These are phyloP conservation scores for Lamellibrachia luymesi DNA, from an alignment of 1,140 invertebrate genomes.

Conservation along the genomic window DNA sequence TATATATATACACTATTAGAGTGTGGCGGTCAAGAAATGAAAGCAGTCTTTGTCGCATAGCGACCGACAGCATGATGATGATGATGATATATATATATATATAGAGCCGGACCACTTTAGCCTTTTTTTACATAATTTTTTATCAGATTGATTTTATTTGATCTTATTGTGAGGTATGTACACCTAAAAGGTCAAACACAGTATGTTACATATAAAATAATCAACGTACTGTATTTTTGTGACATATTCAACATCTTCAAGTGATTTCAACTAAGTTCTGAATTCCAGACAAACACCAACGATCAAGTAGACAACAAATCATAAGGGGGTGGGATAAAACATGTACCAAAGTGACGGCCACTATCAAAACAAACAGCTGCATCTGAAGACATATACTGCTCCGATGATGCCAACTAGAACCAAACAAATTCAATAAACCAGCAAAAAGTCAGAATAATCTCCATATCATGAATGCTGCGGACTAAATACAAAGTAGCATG, in stretches of 20 bases:
- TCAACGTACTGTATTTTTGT: neutral
- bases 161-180: too few relatives aligned
- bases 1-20: too few relatives aligned
- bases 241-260: neutral
- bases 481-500: conserved; percentile 5
- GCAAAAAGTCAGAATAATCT: neutral
- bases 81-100: too few relatives aligned
- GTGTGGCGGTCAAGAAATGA: too few relatives aligned
- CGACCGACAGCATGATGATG: too few relatives aligned
- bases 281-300: neutral
- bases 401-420: neutral
- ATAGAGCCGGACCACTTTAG: too few relatives aligned
- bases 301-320: neutral
- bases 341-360: neutral
- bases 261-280: too few relatives aligned
- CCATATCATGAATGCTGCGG: neutral
- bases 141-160: too few relatives aligned
- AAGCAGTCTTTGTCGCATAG: too few relatives aligned
- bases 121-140: too few relatives aligned
- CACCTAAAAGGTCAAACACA: neutral
- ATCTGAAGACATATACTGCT: neutral
- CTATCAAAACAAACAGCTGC: neutral
- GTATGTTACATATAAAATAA: neutral
- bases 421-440: neutral
- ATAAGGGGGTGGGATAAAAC: neutral